A percentile compares a stretch with the other conserved stretches of the same genome.
Conservation (phyloP, 2,888 invertebrate genomes). For the Caenorhabditis parvicauda region DNA sequence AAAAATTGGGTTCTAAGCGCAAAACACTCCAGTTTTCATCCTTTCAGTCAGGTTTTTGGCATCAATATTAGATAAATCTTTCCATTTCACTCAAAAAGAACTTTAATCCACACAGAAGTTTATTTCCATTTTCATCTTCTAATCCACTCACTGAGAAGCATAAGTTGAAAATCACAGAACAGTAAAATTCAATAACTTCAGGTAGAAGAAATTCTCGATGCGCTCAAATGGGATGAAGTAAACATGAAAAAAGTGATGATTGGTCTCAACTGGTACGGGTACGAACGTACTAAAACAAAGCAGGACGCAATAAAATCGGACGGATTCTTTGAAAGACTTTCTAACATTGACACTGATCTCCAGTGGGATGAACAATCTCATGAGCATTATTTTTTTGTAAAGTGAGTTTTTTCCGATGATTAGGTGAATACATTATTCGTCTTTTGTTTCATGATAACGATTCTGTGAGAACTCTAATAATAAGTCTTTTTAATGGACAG, state of each 20-base stretch:
- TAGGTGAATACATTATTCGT: not conserved
- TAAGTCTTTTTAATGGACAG: not conserved
- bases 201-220: not conserved
- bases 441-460: too few species aligned
- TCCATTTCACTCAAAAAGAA: too few species aligned
- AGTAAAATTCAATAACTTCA: not conserved
- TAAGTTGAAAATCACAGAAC: not conserved
- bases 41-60: too few species aligned
- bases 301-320: constrained; percentile 32
- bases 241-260: constrained; percentile 32
- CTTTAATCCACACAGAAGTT: too few species aligned
- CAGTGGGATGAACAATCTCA: too few species aligned
- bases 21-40: too few species aligned
- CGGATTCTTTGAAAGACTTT: constrained; percentile 5
- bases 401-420: not conserved
- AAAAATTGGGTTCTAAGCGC: too few species aligned
- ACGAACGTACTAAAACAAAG: constrained; percentile 23
- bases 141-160: too few species aligned
- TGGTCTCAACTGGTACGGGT: constrained; percentile 53
- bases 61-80: too few species aligned
- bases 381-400: too few species aligned
- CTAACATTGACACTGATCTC: too few species aligned
- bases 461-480: too few species aligned
- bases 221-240: not conserved
- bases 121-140: not conserved